Evolutionary conservation across 2,888 invertebrate genomes (phyloP), one percentile per base, ranked within the genome.

Genomic region (Zelleria hepariella): DNA sequence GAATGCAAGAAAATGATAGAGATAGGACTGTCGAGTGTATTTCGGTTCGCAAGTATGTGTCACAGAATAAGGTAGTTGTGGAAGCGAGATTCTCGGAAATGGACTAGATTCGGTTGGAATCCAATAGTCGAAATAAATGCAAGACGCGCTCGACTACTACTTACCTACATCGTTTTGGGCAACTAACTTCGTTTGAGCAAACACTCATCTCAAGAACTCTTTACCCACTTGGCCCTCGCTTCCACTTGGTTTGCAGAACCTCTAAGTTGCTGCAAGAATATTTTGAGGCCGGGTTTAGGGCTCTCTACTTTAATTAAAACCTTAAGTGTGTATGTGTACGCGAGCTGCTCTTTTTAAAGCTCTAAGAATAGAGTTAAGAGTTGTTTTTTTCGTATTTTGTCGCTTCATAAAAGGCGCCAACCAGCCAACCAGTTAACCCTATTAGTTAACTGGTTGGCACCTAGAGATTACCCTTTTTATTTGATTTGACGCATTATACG

Each of bases 151-250:
- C 65, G 57, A 65, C 64, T 63, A 64, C 68, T 60, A 64, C 67
- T n/a, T n/a, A n/a, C n/a, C n/a, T 68, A 72, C 74, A 72, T 73
- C 71, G 73, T 73, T 73, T 73, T 73, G 66, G 70, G 71, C 72
- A 71, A 72, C 73, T 76, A 77, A 78, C 77, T 80, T 77, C 73
- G 76, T 78, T 77, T 74, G 70, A 67, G 70, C 73, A 77, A 80
- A 78, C 74, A 78, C 78, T 77, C 65, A 64, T 63, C 60, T 65
- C 62, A 65, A 74, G 72, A 74, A 74, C 75, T 76, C 74, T 75
- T 75, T 72, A 71, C 71, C 68, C 70, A 73, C 72, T 78, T 71
- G 70, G 68, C 67, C 72, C 71, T 71, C 68, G 69, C 72, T 74
- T 75, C 73, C 72, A 70, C 70, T 74, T 67, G 70, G 72, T 70